Evolutionary conservation across 2,797 vertebrate genomes (phyloP).

Genomic region (Sarcophilus harrisii): DNA sequence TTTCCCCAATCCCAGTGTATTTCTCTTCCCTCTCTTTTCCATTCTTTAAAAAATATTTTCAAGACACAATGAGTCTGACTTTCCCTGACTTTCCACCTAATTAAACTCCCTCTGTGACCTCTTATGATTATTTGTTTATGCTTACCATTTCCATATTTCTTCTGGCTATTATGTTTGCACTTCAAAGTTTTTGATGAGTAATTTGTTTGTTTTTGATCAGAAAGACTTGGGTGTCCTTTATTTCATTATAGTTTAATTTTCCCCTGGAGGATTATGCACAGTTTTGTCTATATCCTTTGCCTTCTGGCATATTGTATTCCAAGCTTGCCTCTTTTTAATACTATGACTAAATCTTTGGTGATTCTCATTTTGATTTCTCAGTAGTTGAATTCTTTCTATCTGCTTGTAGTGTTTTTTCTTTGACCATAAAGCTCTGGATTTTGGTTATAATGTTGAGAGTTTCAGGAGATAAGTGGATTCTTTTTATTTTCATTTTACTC

Average conservation of each 20-base stretch:
- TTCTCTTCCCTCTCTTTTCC: neutral
- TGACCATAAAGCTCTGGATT: neutral
- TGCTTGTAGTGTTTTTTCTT: neutral
- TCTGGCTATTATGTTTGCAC: neutral
- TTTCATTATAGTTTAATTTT: neutral
- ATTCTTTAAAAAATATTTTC: neutral
- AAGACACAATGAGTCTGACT: neutral
- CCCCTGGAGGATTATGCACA: neutral
- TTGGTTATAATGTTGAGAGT: neutral
- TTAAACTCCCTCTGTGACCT: neutral
- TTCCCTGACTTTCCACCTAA: neutral
- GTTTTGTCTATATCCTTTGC: neutral
- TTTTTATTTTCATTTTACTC: neutral
- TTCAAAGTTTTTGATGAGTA: neutral
- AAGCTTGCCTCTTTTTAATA: neutral
- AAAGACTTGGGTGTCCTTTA: neutral
- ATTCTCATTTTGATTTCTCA: neutral
- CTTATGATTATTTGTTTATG: neutral
- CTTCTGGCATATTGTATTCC: neutral
- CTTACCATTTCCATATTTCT: neutral
- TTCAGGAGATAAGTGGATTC: neutral
- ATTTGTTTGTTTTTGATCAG: neutral
- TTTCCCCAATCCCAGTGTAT: neutral
- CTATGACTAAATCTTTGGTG: neutral
- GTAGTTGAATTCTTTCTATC: neutral